These are phyloP conservation scores for Dasyornis broadbenti DNA, from an alignment of 2,113 vertebrate genomes.

Conservation along the genomic window DNA sequence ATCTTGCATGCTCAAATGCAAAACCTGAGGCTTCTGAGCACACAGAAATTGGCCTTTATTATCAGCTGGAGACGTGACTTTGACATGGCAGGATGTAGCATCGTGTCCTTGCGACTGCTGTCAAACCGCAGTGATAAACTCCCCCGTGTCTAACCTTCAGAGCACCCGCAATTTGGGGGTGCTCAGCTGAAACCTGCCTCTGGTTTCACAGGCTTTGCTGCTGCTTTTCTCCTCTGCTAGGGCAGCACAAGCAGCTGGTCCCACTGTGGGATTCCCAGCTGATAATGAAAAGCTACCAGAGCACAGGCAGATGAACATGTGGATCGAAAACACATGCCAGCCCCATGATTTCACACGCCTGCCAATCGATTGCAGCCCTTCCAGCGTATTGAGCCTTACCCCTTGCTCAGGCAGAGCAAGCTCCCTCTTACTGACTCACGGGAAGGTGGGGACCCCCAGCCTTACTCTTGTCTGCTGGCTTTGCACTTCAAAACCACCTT, in stretches of 20 bases:
- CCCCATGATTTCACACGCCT: background rate
- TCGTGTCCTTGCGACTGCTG: background rate
- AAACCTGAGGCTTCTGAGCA: background rate
- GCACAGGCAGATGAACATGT: background rate
- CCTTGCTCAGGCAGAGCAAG: background rate
- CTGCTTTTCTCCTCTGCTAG: background rate
- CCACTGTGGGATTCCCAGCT: background rate
- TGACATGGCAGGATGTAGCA: background rate
- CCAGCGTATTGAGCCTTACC: background rate
- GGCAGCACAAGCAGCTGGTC: background rate
- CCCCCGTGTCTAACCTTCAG: background rate
- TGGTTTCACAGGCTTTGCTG: background rate
- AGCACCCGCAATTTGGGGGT: background rate
- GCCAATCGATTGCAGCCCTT: background rate
- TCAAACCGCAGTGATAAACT: background rate
- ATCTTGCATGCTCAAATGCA: background rate
- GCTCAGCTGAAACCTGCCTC: background rate
- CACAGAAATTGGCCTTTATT: background rate
- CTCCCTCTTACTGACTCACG: background rate
- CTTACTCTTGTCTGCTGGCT: background rate
- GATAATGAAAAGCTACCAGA: background rate
- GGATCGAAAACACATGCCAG: background rate
- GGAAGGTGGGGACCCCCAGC: background rate
- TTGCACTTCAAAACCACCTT: background rate
- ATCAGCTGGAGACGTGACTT: background rate